Evolutionary conservation across 1,140 invertebrate genomes (phyloP), one percentile per base, ranked within the genome.

Genomic region (Lucilia sericata): DNA sequence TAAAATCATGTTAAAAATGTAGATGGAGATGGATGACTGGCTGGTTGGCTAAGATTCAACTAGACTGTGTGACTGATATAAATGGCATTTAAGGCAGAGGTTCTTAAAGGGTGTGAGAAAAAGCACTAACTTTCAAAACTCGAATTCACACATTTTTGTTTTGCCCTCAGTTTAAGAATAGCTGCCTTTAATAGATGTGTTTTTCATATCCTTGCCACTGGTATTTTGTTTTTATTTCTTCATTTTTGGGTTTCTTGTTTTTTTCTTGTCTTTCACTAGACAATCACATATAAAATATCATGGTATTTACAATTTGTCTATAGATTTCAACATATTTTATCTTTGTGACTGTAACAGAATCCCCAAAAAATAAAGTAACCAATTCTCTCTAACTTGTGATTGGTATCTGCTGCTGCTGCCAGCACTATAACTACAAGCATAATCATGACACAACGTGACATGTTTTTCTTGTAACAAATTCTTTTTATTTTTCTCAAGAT

Each of bases 381-480:
- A 49, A 49, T 30, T 30, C 25, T 30, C 0, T 42, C 42, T 42
- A 10, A 14, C 51, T 17, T 10, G 3, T 55, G 51, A 55, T 42
- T 42, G 42, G 2, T 3, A 42, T 55, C 51, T 55, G 12, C 9
- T 17, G 51, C 17, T 55, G 42, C 42, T 42, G 42, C 42, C 42
- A 42, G 2, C 10, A 7, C 42, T 30, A 49, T 14, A 49, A 55
- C 5, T 14, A 55, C 51, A 14, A 70, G n/a, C 19, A 70, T 70
- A 70, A 70, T 70, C 21, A 70, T 10, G 65, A 70, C 65, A 70
- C n/a, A 21, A 70, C 65, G 19, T 21, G 65, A 70, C 65, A 70
- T 70, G 60, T 21, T 21, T 4, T 70, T 60, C 13, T 60, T 60
- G 3, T 21, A 19, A 70, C 25, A 42, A 42, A 42, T 42, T 8